Evolutionary conservation across 2,113 vertebrate species (phyloP).

Genomic region (Rhinopomastus cyanomelas): DNA sequence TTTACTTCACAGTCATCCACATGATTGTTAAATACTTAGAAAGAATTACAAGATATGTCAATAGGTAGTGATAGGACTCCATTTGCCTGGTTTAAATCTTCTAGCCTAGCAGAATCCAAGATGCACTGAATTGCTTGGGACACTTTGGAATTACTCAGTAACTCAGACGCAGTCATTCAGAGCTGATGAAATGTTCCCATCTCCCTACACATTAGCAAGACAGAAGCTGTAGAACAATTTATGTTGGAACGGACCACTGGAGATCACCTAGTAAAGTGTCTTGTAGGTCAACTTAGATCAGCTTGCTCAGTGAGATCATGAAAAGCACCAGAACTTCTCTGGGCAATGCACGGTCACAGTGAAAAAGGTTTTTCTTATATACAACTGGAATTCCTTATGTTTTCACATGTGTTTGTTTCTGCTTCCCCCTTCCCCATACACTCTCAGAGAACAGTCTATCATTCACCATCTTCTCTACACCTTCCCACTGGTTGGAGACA

Average conservation of each 20-base stretch:
- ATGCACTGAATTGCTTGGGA: background rate
- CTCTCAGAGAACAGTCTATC: background rate
- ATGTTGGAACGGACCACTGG: background rate
- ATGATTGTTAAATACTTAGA: background rate
- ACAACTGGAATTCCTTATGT: background rate
- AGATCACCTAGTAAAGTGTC: background rate
- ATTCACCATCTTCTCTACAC: background rate
- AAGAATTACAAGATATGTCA: background rate
- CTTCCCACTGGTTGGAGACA: background rate
- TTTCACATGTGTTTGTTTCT: background rate
- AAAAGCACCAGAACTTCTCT: background rate
- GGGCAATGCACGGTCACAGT: background rate
- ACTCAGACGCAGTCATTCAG: background rate
- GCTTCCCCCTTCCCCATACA: background rate
- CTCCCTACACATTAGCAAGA: background rate
- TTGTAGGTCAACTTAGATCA: background rate
- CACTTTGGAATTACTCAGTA: background rate
- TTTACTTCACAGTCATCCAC: background rate
- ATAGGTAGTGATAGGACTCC: background rate
- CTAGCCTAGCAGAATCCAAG: background rate
- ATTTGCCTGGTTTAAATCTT: background rate
- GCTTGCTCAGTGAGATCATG: background rate
- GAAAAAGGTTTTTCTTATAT: background rate
- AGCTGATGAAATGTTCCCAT: background rate
- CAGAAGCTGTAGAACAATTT: background rate